These are phyloP conservation scores for Telmatochromis sp. DNA, from an alignment of 2,113 vertebrate genomes.

Conservation along the genomic window DNA sequence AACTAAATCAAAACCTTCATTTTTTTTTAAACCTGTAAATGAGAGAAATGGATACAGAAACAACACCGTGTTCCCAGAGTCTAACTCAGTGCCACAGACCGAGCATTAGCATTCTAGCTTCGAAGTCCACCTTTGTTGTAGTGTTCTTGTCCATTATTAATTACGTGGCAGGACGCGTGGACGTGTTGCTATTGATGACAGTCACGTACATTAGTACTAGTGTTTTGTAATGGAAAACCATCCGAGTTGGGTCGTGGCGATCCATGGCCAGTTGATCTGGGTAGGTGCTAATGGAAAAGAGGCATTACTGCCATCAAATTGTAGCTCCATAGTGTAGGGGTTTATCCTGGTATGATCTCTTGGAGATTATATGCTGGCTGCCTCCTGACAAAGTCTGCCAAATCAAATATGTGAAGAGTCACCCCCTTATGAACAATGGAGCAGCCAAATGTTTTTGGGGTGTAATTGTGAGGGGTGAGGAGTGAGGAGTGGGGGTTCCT, in stretches of 20 bases:
- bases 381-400: background rate
- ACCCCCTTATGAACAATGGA: background rate
- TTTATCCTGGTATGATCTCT: background rate
- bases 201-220: background rate
- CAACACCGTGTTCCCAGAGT: background rate
- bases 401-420: background rate
- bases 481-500: background rate
- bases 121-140: background rate
- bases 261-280: background rate
- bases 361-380: background rate
- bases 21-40: accelerated
- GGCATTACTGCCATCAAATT: background rate
- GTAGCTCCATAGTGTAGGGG: background rate
- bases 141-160: background rate
- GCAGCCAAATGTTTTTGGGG: background rate
- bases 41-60: background rate
- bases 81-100: background rate
- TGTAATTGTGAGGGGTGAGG: background rate
- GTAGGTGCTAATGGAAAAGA: background rate
- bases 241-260: background rate
- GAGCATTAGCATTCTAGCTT: background rate
- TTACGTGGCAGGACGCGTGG: background rate
- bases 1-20: background rate
- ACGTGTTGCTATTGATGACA: background rate
- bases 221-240: background rate